Evolutionary conservation across 1,140 invertebrate genomes (phyloP), one percentile per base, ranked within the genome.

Genomic region (Drosophila burlai): DNA sequence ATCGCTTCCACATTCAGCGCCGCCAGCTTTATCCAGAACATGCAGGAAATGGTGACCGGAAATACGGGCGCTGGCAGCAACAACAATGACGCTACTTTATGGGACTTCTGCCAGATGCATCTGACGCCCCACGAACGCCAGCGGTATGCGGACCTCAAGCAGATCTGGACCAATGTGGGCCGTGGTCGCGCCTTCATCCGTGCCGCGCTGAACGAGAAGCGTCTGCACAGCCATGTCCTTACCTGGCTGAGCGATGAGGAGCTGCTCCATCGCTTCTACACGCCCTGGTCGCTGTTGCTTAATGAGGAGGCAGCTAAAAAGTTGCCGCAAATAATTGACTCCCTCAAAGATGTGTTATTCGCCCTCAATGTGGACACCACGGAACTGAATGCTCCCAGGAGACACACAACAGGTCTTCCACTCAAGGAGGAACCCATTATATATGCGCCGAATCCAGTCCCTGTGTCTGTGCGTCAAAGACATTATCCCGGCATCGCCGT

Each of bases 201-300:
- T 63, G 95, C 97, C n/a, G 94, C 96, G 3, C 93, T 98, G 3
- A 98, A 98, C 93, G 97, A 98, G 92, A 94, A 96, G 77, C 97
- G 96, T 1, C 93, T 98, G 5, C 97, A 97, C 87, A 94, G 96
- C 75, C 97, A 95, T 91, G 94, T 97, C 71, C 95, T 96, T 64
- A 95, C 95, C 80, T 94, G 97, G 46, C 89, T 97, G 15, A 94
- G 94, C 78, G 95, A 95, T 68, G 72, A 81, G 45, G 91, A 94
- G 9, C 92, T 94, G 8, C 92, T 95, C 36, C 83, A 97, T 43
- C 93, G 94, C 36, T 94, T 94, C 93, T 98, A 97, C 92, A 96
- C 97, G 84, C 94, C 95, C 21, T 97, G 96, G 96, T 96, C 97
- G 16, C 95, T 98, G 78, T 84, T 98, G 36, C 82, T 95, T 24